Percentiles rank a stretch among this genome's conserved stretches.
These are phyloP conservation scores for Argyra leucocephala DNA, from an alignment of 2,888 invertebrate genomes.

Conservation along the genomic window DNA sequence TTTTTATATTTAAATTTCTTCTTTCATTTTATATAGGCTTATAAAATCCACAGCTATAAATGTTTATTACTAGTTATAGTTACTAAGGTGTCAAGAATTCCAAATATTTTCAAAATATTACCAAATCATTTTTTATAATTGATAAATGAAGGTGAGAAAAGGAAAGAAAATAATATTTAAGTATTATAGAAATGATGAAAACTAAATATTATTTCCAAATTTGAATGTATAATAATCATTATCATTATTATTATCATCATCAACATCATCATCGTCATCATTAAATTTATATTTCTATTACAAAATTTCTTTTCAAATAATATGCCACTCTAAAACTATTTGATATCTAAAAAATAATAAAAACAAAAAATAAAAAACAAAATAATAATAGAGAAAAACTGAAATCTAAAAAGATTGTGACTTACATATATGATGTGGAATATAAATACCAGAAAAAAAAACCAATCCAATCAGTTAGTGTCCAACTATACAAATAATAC, in stretches of 20 bases:
- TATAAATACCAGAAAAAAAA: conserved; percentile 4
- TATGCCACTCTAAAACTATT: neutral
- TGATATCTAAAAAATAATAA: no score
- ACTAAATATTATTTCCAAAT: neutral
- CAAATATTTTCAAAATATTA: neutral
- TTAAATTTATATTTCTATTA: neutral
- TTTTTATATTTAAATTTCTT: no score
- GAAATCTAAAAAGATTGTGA: neutral
- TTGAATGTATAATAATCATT: no score
- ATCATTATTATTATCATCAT: no score
- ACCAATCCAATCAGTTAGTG: neutral
- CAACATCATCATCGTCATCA: no score
- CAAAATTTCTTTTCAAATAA: neutral
- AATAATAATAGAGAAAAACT: neutral
- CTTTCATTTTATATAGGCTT: no score
- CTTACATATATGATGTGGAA: neutral
- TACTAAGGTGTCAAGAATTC: neutral
- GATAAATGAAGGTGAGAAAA: neutral
- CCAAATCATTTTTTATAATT: neutral
- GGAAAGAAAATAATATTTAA: neutral
- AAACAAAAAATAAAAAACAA: no score
- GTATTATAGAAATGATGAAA: neutral
- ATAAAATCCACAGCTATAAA: neutral
- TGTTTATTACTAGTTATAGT: neutral
- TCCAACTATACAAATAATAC: neutral